Percentiles rank a stretch among this genome's conserved stretches.
Conservation (phyloP, 1,140 invertebrate genomes). For the Anastatus disparis region DNA sequence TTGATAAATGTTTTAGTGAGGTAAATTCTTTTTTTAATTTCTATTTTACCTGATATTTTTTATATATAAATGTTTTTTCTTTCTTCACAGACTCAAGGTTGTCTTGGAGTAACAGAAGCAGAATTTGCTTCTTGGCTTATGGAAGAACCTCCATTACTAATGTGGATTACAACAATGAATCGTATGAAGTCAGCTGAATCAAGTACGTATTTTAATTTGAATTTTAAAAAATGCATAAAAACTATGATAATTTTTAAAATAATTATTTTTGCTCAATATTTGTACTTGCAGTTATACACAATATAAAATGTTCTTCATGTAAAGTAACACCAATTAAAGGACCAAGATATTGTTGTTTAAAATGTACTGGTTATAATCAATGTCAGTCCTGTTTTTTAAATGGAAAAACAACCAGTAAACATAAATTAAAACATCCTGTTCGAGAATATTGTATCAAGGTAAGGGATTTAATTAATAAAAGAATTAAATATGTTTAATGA, state of each 20-base stretch:
- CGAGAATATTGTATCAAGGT: slow-evolving; percentile 81
- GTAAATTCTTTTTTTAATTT: slow-evolving; percentile 52
- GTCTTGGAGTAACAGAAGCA: slow-evolving; percentile 68
- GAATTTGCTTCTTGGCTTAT: slow-evolving; percentile 70
- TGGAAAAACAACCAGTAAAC: slow-evolving; percentile 75
- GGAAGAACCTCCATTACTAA: slow-evolving; percentile 70
- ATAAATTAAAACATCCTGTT: slow-evolving; percentile 80
- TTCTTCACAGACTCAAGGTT: slow-evolving; percentile 62
- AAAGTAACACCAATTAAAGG: slow-evolving; percentile 69
- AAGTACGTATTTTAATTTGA: slow-evolving; percentile 53
- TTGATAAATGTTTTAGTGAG: slow-evolving; percentile 69
- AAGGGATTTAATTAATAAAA: too few relatives aligned
- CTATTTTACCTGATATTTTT: too few relatives aligned
- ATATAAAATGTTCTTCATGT: slow-evolving; percentile 70
- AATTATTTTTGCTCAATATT: slow-evolving; percentile 30
- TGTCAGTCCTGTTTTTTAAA: slow-evolving; percentile 85
- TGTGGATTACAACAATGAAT: slow-evolving; percentile 73
- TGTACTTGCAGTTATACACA: slow-evolving; percentile 69
- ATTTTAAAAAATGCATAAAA: slow-evolving; percentile 6
- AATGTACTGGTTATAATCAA: slow-evolving; percentile 81
- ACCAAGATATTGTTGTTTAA: slow-evolving; percentile 77
- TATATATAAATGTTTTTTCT: slow-evolving; percentile 21
- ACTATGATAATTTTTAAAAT: not conserved
- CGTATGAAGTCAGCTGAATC: slow-evolving; percentile 69
- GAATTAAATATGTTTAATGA: too few relatives aligned